Base-by-base conservation (phyloP, 1,140 invertebrate species). In the Papilio xuthus region DNA sequence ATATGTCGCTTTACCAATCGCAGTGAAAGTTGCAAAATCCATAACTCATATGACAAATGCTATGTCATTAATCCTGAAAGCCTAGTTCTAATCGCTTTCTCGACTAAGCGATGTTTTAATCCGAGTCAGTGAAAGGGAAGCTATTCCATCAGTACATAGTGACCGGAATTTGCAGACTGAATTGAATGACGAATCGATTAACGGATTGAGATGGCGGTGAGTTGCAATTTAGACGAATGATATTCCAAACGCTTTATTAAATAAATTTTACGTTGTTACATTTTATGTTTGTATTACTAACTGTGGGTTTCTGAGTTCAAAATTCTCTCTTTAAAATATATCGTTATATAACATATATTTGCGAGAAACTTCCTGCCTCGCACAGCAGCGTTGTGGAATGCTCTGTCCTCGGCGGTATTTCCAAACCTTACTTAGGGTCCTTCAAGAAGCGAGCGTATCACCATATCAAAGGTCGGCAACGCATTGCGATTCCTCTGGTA, bases 161-260 rank as follows among this genome's bases (percentile, higher is more conserved):
- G 60, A 67, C 60, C 60, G 12, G 60, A 28, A 20, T 67, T 67
- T 67, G 60, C 60, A 67, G 60, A 67, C 12, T 26, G 60, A 63
- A 63, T 63, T 28, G 60, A 63, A 63, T 63, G 60, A 63, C 60
- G 32, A 67, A 67, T 67, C 60, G 60, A 67, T 67, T 67, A 67
- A 15, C 60, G 60, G 26, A 26, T 67, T 28, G 26, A 67, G 60
- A 4, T 26, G 28, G 12, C 26, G 23, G 26, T 12, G 4, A 67
- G 26, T 67, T 67, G 60, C 60, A 67, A 67, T 67, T 60, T 26
- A 26, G 26, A 28, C 2, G 26, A 60, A 26, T 60, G 12, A 60
- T 23, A 60, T 32, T 26, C 7, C 6, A 67, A 67, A 4, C 12
- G 26, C 13, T 28, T 32, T 63, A 32, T 28, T 63, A 56, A 8